These are phyloP conservation scores for Callaeas wilsoni DNA, from an alignment of 2,113 vertebrate species.

Conservation along the genomic window DNA sequence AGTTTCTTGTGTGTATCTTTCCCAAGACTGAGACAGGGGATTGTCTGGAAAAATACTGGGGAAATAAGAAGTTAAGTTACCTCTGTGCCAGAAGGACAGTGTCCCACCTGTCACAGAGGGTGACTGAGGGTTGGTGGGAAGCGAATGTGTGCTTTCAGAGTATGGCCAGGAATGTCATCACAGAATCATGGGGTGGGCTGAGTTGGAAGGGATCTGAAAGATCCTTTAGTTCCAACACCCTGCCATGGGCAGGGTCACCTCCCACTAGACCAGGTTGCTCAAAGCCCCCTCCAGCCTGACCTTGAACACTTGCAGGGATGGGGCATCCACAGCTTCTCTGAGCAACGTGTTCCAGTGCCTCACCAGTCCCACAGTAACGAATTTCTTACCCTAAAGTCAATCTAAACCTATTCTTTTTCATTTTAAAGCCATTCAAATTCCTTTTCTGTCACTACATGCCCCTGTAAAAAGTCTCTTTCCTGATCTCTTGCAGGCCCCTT, in stretches of 20 bases:
- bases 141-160: fast-evolving
- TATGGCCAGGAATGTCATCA: background rate
- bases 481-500: background rate
- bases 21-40: background rate
- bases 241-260: background rate
- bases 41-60: background rate
- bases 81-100: background rate
- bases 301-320: background rate
- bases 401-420: background rate
- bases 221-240: background rate
- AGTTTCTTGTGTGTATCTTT: background rate
- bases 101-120: background rate
- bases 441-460: background rate
- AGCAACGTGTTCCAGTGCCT: background rate
- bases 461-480: background rate
- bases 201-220: background rate
- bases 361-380: background rate
- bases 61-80: background rate
- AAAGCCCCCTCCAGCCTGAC: background rate
- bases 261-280: background rate
- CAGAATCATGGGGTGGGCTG: background rate
- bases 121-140: background rate
- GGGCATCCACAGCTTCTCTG: background rate
- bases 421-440: background rate
- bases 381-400: background rate